These are phyloP conservation scores for Ligdia adustata DNA, from an alignment of 2,888 invertebrate genomes.

Conservation along the genomic window DNA sequence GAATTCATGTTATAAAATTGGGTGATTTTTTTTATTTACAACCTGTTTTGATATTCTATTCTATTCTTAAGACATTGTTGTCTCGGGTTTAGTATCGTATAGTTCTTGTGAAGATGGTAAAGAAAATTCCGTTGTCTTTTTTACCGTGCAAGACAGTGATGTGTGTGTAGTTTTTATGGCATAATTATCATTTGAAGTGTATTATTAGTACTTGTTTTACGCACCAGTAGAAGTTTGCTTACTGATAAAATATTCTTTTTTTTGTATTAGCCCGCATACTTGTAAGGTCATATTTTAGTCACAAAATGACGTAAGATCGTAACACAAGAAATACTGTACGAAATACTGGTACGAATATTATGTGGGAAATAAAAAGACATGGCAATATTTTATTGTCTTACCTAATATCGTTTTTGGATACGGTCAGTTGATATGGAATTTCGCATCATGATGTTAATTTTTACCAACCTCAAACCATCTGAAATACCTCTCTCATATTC, in stretches of 20 bases:
- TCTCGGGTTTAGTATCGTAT: neutral
- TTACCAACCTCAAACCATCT: too few relatives aligned
- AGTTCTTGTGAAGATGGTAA: conserved; percentile 1
- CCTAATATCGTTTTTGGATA: neutral
- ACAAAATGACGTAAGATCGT: conserved; percentile 21
- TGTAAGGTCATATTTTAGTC: conserved; percentile 10
- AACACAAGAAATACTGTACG: neutral
- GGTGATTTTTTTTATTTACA: neutral
- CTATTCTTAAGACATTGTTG: conserved; percentile 2
- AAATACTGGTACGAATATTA: too few relatives aligned
- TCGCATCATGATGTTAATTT: conserved; percentile 3
- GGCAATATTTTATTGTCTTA: neutral
- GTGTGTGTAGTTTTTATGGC: conserved; percentile 11
- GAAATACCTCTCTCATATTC: too few relatives aligned
- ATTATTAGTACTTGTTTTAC: neutral
- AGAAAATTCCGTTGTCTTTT: conserved; percentile 7
- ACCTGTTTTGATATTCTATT: conserved; percentile 6
- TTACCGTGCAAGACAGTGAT: conserved; percentile 9
- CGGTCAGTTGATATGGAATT: neutral
- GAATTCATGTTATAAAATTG: conserved; percentile 4
- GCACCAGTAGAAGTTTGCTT: neutral
- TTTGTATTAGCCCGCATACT: conserved; percentile 15
- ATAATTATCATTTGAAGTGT: conserved; percentile 1
- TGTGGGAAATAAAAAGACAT: too few relatives aligned
- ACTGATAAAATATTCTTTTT: neutral